Base-by-base conservation (phyloP, 2,888 invertebrate species). In the Euplexia lucipara region DNA sequence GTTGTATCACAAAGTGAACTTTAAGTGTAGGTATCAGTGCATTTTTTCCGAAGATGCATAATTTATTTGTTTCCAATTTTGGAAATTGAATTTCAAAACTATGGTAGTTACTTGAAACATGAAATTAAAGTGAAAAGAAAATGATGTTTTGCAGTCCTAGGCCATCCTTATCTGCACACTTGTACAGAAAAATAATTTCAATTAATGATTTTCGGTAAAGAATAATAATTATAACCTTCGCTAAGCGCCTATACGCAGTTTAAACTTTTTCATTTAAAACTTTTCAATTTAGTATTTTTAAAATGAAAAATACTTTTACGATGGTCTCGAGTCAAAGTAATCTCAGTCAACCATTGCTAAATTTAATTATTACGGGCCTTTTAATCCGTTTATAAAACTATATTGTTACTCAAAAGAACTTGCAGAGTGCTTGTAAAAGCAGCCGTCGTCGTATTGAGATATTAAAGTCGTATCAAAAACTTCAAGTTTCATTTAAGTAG, bases 381-480 rank as follows among this genome's bases (percentile, higher is more conserved):
- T 45, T 51, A 68, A 68, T 48, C 37, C 48, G 18, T 41, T 53
- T 41, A 69, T 56, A 39, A 56, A 69, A 69, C 70, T 60, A 69
- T 56, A 49, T 57, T 60, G 42, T 57, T 41, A 70, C 42, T 44
- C 6, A 45, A 75, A 69, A 30, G 56, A 75, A 69, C 70, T 75
- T 56, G 35, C 16, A n/a, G 30, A 53, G 30, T 20, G 42, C 51
- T 59, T 56, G 41, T 48, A 18, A 54, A 56, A 51, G 51, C 60
- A 69, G 53, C 53, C 42, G 18, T 58, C 14, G 52, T 30, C 39
- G 47, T 42, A 52, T 52, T 52, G 18, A 70, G 70, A 37, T 47
- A 60, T 60, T 60, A 56, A 71, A 71, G 51, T 42, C 34, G 9
- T 48, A 70, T 71, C 54, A 70, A 70, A 61, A 60, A 70, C 41